These are phyloP conservation scores for Molothrus ater DNA, from an alignment of 2,797 vertebrate genomes.

Conservation along the genomic window DNA sequence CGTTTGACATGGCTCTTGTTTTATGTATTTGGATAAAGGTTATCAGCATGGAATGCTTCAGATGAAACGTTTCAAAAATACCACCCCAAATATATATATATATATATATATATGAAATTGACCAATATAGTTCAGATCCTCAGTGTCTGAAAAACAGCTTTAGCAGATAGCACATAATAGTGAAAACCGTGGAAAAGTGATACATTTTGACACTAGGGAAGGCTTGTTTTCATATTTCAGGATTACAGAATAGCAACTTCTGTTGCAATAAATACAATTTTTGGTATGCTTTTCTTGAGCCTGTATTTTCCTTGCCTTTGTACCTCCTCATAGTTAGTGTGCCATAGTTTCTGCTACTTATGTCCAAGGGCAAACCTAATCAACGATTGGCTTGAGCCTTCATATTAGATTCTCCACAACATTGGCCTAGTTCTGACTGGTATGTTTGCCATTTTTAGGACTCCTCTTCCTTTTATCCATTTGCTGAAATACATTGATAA, in stretches of 20 bases:
- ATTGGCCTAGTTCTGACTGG: slow-evolving; percentile 28
- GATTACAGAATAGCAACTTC: background rate
- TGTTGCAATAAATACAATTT: slow-evolving; percentile 4
- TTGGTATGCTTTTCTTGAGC: background rate
- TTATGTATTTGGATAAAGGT: slow-evolving; percentile 47
- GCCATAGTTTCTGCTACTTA: slow-evolving; percentile 44
- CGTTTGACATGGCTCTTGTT: background rate
- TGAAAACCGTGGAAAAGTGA: slow-evolving; percentile 8
- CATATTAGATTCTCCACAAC: slow-evolving; percentile 36
- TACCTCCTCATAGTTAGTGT: slow-evolving; percentile 12
- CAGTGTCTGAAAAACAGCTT: background rate
- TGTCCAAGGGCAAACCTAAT: slow-evolving; percentile 58
- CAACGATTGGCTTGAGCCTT: slow-evolving; percentile 30
- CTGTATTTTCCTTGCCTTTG: slow-evolving; percentile 13
- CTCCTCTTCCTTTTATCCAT: background rate
- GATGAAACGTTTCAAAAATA: slow-evolving; percentile 18
- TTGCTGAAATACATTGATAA: slow-evolving; percentile 9
- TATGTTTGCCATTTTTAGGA: slow-evolving; percentile 51
- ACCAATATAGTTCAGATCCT: background rate
- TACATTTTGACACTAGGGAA: background rate
- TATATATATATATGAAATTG: background rate
- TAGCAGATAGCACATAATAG: background rate
- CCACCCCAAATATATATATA: background rate
- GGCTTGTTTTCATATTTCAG: slow-evolving; percentile 30
- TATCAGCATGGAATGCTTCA: slow-evolving; percentile 4